These are phyloP conservation scores for Arothron firmamentum DNA, from an alignment of 2,113 vertebrate species.

Conservation along the genomic window DNA sequence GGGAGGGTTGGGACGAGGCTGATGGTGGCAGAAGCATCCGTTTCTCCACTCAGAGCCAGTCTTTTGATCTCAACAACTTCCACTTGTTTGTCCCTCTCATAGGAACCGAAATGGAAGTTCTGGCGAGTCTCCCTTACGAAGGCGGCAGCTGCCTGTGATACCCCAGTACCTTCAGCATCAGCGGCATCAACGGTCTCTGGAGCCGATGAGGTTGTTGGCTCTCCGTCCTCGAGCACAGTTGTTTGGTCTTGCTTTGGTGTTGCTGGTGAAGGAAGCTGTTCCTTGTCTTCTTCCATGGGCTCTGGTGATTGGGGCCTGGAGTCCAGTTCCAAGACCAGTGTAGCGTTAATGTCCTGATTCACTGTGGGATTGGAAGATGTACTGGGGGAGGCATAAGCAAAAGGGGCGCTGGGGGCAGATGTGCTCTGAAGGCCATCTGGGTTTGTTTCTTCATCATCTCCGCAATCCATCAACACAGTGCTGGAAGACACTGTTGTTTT, in stretches of 20 bases:
- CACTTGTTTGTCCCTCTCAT: slow-evolving; percentile 51
- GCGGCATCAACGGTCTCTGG: slow-evolving; percentile 41
- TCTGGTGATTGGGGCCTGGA: slow-evolving; percentile 46
- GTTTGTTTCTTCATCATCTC: slow-evolving; percentile 44
- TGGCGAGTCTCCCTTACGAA: slow-evolving; percentile 68
- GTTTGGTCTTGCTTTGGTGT: slow-evolving; percentile 67
- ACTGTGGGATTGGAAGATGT: slow-evolving; percentile 61
- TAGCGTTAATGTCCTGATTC: slow-evolving; percentile 44
- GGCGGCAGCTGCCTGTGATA: slow-evolving; percentile 66
- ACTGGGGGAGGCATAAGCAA: slow-evolving; percentile 43
- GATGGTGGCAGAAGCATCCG: slow-evolving; percentile 58
- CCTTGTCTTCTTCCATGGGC: slow-evolving; percentile 55
- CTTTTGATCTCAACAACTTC: slow-evolving; percentile 46
- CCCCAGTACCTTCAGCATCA: slow-evolving; percentile 56
- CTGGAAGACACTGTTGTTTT: slow-evolving; percentile 42
- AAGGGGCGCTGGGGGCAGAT: slow-evolving; percentile 32
- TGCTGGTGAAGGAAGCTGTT: slow-evolving; percentile 22
- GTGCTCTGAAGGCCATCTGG: slow-evolving; percentile 74
- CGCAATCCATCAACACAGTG: slow-evolving; percentile 32
- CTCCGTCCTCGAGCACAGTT: slow-evolving; percentile 47
- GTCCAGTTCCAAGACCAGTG: slow-evolving; percentile 33
- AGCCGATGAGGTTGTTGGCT: slow-evolving; percentile 13
- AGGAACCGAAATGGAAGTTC: slow-evolving; percentile 59
- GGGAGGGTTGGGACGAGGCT: slow-evolving; percentile 69
- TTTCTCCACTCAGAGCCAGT: slow-evolving; percentile 44